Percentiles rank a stretch among this genome's conserved stretches.
Evolutionary conservation across 2,888 invertebrate genomes (phyloP).

Genomic region (Euzophera pinguis): DNA sequence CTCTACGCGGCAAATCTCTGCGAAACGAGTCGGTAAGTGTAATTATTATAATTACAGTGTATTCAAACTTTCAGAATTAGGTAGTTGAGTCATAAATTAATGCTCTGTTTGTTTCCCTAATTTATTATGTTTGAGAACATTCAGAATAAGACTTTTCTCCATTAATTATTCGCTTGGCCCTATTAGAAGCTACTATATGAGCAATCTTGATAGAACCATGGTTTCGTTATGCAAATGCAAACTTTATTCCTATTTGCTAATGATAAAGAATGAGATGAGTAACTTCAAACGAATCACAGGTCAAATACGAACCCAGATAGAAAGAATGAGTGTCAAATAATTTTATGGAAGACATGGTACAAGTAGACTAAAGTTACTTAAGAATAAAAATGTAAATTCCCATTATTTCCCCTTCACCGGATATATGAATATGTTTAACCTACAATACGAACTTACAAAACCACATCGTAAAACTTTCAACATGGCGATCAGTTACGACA

Average conservation of each 20-base stretch:
- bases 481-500: background rate
- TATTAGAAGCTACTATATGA: too few species aligned
- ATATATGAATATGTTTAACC: background rate
- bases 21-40: constrained; percentile 69
- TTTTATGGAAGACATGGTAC: too few species aligned
- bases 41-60: constrained; percentile 6
- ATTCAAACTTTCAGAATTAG: constrained; percentile 1
- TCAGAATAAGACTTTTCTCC: background rate
- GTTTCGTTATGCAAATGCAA: too few species aligned
- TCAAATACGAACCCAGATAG: too few species aligned
- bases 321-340: too few species aligned
- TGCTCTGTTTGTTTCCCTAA: background rate
- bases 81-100: background rate
- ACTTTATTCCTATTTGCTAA: too few species aligned
- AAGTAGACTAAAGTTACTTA: too few species aligned
- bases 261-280: too few species aligned
- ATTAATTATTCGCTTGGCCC: too few species aligned
- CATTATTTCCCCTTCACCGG: background rate
- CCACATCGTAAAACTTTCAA: background rate
- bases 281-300: too few species aligned
- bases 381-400: too few species aligned
- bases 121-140: background rate
- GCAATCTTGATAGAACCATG: too few species aligned
- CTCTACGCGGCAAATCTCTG: constrained; percentile 64
- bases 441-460: background rate